Evolutionary conservation across 2,113 vertebrate species (phyloP), one percentile per base, ranked within the genome.

Genomic region (Neopipo cinnamomea): DNA sequence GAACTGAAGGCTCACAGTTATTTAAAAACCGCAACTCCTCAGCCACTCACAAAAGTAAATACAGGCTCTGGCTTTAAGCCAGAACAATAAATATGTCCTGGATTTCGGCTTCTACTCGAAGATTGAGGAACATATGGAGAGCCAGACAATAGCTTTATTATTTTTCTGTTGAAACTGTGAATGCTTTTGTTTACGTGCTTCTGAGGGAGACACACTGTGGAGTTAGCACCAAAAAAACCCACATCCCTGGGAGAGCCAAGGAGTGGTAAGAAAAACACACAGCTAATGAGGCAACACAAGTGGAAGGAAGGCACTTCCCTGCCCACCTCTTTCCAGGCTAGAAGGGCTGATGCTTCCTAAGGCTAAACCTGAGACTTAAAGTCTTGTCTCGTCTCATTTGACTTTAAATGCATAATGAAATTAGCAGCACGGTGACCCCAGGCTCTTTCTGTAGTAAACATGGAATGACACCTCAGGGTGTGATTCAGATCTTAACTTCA

Each of bases 1-100:
- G 89, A 77, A 89, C 74, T 91, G 91, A 47, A 72, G 47, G 49
- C 72, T 95, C 84, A 65, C 46, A 72, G 89, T 93, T 91, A 77
- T 80, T 96, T 66, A 80, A 96, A 96, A 95, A 80, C 74, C 53
- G 2, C 74, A 95, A 84, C 82, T 94, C 77, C 81, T 94, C 42
- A 74, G 70, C 79, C 37, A 50, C 49, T 78, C 66, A 49, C 68
- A 92, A 93, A 93, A 96, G 93, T 63, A 96, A 72, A 84, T 55
- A 70, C 35, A 81, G 89, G 56, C 65, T 12, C 65, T n/a, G 55
- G 88, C 82, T 94, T 85, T 72, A 65, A 71, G 94, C 93, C 85
- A 96, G 92, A 58, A 66, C 41, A 73, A 75, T 75, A 92, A 92
- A 89, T 88, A 82, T 41, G 74, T 67, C 47, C 70, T 24, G 65